phyloP scores from a whole-genome alignment of 1,140 invertebrate genomes.

The Andricus grossulariae region DNA sequence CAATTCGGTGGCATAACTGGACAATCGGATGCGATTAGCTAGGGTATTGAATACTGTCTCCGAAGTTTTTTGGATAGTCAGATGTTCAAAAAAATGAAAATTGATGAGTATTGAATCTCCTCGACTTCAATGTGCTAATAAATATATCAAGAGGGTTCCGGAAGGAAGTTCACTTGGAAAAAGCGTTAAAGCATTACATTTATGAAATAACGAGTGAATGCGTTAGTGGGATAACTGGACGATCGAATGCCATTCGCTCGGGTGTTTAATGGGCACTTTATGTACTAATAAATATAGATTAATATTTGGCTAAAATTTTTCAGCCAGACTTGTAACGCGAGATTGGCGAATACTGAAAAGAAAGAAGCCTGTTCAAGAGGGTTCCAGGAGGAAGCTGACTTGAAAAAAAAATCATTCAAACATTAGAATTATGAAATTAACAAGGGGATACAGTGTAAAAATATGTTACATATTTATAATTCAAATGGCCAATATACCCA shows the following conservation, averaged over 20 bases:
- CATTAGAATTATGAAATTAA: neutral
- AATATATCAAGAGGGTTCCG: too few species aligned
- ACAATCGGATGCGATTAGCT: conserved; percentile 90
- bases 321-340: conserved; percentile 90
- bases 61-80: too few species aligned
- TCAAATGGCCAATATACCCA: too few species aligned
- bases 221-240: conserved; percentile 85
- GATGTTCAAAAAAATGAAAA: too few species aligned
- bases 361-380: conserved; percentile 95
- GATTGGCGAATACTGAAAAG: conserved; percentile 90
- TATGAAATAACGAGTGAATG: too few species aligned
- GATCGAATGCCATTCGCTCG: conserved; percentile 90
- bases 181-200: too few species aligned
- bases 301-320: neutral
- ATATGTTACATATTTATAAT: too few species aligned
- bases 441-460: conserved; percentile 6
- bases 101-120: too few species aligned
- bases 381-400: conserved; percentile 93
- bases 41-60: conserved; percentile 44
- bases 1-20: conserved; percentile 82
- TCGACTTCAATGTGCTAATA: too few species aligned
- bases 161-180: too few species aligned
- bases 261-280: conserved; percentile 86
- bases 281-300: too few species aligned
- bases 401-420: conserved; percentile 92